These are phyloP conservation scores for Triplophysa bombifrons DNA, from an alignment of 2,797 vertebrate genomes.

Conservation along the genomic window DNA sequence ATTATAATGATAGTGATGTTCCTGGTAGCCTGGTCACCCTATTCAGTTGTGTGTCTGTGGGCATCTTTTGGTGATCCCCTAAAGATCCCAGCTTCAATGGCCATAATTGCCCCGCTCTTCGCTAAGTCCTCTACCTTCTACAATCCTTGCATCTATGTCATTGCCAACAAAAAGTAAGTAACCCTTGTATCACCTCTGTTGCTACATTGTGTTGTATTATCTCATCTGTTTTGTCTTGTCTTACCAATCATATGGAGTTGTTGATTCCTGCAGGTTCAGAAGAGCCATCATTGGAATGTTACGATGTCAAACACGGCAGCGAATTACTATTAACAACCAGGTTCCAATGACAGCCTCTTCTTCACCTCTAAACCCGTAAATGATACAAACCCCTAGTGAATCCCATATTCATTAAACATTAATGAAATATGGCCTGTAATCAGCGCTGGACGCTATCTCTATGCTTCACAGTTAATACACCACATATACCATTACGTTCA, in stretches of 20 bases:
- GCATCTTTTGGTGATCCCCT: constrained; percentile 91
- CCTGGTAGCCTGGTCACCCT: constrained; percentile 96
- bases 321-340: constrained; percentile 81
- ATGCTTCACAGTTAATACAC: constrained; percentile 5
- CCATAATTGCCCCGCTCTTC: constrained; percentile 94
- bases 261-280: constrained; percentile 72
- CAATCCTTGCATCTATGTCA: constrained; percentile 96
- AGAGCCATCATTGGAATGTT: constrained; percentile 90
- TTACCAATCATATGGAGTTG: neutral
- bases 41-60: constrained; percentile 95
- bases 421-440: constrained; percentile 1
- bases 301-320: constrained; percentile 86
- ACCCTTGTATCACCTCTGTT: neutral
- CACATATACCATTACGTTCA: neutral
- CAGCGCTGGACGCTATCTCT: constrained; percentile 46
- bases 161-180: constrained; percentile 94
- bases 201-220: neutral
- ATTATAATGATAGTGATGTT: constrained; percentile 96
- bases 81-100: constrained; percentile 90
- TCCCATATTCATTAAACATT: neutral
- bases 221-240: neutral
- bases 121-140: constrained; percentile 99
- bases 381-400: neutral
- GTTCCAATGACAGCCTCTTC: constrained; percentile 85
- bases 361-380: constrained; percentile 72